Evolutionary conservation across 2,797 vertebrate genomes (phyloP), one percentile per base, ranked within the genome.

Genomic region (Vireo griseus): DNA sequence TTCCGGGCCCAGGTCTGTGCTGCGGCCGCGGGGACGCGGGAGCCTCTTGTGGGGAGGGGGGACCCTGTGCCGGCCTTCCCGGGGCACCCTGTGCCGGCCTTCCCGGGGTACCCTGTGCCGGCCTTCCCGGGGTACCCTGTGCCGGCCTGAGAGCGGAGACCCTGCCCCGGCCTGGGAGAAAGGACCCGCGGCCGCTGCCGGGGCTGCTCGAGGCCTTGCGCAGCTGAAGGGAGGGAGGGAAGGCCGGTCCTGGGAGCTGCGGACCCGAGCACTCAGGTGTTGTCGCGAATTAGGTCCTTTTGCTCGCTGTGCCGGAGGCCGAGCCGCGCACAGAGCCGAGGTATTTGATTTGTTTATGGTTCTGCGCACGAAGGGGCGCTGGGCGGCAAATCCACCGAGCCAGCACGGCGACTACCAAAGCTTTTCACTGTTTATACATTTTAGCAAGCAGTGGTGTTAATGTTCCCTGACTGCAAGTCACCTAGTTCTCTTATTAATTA

Each of bases 201-300:
- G 26, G 4, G 50, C 37, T 13, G 22, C 44, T 45, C 4, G 25
- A 6, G 78, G 55, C 42, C 63, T 17, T 44, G 55, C 2, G 33
- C 33, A 11, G 44, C 45, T 7, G 45, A 10, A 10, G n/a, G 44
- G 25, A 48, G 40, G 21, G 40, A 44, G 31, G 37, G 31, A 18
- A 40, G 45, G 33, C 5, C 35, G 35, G 31, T 3, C 5, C 42
- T 4, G 42, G 22, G 5, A 11, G 61, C 29, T 7, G 76, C 61
- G 17, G 3, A 20, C 5, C 47, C 7, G 47, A 19, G 22, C 48
- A 2, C 0, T 2, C 31, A 1, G 58, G 62, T 16, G 9, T 15
- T n/a, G 35, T 55, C 42, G n/a, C 42, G 9, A 2, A 0, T 7
- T 15, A 3, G n/a, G 16, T 9, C 7, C 35, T 25, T 4, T 26